A percentile compares a stretch with the other conserved stretches of the same genome.
phyloP scores from a whole-genome alignment of 2,113 vertebrate species.

The Myocastor coypus region DNA sequence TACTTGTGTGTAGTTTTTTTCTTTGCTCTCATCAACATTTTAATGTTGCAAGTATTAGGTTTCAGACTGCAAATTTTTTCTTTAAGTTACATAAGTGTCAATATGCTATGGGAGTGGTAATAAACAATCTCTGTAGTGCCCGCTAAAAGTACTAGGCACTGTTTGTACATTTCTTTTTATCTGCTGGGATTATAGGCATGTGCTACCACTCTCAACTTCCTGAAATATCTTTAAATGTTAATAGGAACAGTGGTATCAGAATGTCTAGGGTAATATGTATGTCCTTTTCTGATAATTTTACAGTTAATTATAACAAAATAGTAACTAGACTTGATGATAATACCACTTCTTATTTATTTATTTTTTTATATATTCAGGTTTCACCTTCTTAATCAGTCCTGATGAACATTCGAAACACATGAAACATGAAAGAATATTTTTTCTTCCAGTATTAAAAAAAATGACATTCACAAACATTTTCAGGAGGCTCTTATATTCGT shows the following conservation, averaged over 20 bases:
- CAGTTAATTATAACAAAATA: neutral
- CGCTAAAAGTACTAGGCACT: neutral
- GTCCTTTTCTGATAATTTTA: conserved; percentile 27
- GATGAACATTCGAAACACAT: no score
- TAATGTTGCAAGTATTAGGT: neutral
- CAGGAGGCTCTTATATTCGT: no score
- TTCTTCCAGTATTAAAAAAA: no score
- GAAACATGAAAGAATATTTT: no score
- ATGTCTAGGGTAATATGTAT: neutral
- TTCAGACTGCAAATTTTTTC: conserved; percentile 3
- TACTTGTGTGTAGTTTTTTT: neutral
- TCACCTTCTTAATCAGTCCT: no score
- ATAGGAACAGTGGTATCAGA: neutral
- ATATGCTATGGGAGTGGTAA: neutral
- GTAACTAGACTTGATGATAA: neutral
- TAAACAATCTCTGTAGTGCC: neutral
- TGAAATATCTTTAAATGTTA: conserved; percentile 32
- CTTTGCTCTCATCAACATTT: neutral
- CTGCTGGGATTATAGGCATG: neutral
- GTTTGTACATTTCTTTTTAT: neutral
- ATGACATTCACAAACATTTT: no score
- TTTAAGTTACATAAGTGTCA: conserved; percentile 8
- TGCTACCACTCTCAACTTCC: neutral
- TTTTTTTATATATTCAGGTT: no score
- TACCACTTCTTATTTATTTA: no score